Base-by-base conservation (phyloP, 2,888 invertebrate species). In the Mythimna lalbum region DNA sequence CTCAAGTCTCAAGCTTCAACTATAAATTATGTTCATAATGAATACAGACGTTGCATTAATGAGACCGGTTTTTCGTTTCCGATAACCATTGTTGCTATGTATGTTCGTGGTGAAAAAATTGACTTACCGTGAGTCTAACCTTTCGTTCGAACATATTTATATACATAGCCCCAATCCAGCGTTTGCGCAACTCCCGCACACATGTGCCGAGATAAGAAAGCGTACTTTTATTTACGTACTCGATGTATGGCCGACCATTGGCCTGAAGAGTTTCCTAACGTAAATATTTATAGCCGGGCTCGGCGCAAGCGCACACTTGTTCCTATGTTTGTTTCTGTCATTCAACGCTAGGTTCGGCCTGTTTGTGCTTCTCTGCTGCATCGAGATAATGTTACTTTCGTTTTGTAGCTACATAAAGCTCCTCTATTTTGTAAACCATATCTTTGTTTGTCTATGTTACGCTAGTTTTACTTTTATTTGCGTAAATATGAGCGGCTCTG, bases 311-410 rank as follows among this genome's bases (percentile, higher is more conserved):
- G 92, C 90, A 88, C 93, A 93, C 93, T 95, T 93, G 95, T 92
- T 93, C 90, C 90, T 91, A 89, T 95, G 95, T 96, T 96, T 95
- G 95, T 92, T 92, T 93, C 93, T 95, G 94, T 96, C 96, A 94
- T 92, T 96, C 95, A 94, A 91, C 94, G 89, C 89, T 83, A 84
- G 82, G 85, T 88, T 84, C 86, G 89, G 90, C 90, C 88, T 88
- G 88, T 87, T 87, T 86, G 86, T 85, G 82, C 80, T 76, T 69
- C 64, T 73, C 82, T 79, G 78, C 81, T 81, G 79, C 81, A 78
- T 69, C 57, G 33, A 85, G 86, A 88, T 89, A 84, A 85, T 86
- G 84, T 89, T 87, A 87, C 89, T 90, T 90, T 90, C 86, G 82
- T 91, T 90, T 89, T 87, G 86, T 87, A 84, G 80, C 83, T 84